A percentile compares a stretch with the other conserved stretches of the same genome.
These are phyloP conservation scores for Ypsolopha scabrella DNA, from an alignment of 2,888 invertebrate species.

Conservation along the genomic window DNA sequence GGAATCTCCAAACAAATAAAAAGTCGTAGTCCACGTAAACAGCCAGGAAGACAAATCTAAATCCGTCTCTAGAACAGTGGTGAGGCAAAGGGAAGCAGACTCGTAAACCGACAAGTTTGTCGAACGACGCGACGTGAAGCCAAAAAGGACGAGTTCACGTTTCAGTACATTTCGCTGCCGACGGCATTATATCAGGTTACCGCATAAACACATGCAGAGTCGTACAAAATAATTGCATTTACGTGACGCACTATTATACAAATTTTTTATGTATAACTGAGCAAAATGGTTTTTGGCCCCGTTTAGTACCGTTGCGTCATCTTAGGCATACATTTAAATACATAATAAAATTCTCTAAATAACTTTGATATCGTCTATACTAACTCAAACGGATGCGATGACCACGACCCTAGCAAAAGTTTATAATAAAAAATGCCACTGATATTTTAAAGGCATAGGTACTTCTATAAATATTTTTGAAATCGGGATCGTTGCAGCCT, in stretches of 20 bases:
- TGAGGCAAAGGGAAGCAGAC: background rate
- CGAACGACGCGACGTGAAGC: background rate
- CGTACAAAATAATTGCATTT: background rate
- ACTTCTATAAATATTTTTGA: background rate
- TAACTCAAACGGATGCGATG: background rate
- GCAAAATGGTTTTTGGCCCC: no score
- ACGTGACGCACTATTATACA: no score
- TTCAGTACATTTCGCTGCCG: background rate
- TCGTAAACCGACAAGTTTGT: background rate
- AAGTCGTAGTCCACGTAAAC: no score
- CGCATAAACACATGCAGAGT: background rate
- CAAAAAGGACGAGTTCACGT: background rate
- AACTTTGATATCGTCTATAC: background rate
- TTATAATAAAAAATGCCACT: background rate
- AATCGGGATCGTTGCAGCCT: no score
- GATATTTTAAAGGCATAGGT: background rate
- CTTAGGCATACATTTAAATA: background rate
- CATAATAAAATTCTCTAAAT: conserved; percentile 1
- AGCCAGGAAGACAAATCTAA: background rate
- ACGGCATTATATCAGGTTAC: conserved; percentile 1
- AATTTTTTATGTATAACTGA: no score
- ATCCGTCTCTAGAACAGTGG: background rate
- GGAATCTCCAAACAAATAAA: background rate
- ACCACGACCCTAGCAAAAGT: background rate
- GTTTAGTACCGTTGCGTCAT: background rate